A percentile compares a stretch with the other conserved stretches of the same genome.
phyloP scores from a whole-genome alignment of 2,113 vertebrate species.

The Herpailurus yagouaroundi region DNA sequence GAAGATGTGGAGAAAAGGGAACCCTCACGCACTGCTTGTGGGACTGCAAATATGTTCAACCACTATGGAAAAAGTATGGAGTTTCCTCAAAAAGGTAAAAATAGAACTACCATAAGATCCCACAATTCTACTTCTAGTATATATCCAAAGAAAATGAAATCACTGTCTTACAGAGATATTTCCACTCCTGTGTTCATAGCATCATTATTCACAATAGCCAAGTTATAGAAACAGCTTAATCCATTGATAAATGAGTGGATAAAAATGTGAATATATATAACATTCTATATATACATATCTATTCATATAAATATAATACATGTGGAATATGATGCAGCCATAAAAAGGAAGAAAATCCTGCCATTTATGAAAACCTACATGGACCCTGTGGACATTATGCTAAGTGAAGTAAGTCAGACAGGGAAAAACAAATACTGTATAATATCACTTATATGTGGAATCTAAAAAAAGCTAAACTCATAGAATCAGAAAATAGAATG shows the following conservation, averaged over 20 bases:
- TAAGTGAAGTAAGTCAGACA: background rate
- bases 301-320: background rate
- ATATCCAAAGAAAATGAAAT: background rate
- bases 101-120: background rate
- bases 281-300: background rate
- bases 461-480: background rate
- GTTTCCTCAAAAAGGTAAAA: background rate
- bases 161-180: background rate
- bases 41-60: background rate
- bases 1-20: background rate
- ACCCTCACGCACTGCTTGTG: background rate
- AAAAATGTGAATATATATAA: background rate
- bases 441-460: background rate
- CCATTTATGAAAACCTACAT: background rate
- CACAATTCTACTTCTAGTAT: background rate
- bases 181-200: background rate
- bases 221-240: background rate
- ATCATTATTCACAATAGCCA: background rate
- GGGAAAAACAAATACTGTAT: background rate
- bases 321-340: background rate
- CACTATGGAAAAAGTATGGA: background rate
- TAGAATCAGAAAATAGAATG: background rate
- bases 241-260: background rate
- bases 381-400: background rate
- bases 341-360: background rate